Evolutionary conservation across 2,797 vertebrate genomes (phyloP).

Genomic region (Alauda arvensis): DNA sequence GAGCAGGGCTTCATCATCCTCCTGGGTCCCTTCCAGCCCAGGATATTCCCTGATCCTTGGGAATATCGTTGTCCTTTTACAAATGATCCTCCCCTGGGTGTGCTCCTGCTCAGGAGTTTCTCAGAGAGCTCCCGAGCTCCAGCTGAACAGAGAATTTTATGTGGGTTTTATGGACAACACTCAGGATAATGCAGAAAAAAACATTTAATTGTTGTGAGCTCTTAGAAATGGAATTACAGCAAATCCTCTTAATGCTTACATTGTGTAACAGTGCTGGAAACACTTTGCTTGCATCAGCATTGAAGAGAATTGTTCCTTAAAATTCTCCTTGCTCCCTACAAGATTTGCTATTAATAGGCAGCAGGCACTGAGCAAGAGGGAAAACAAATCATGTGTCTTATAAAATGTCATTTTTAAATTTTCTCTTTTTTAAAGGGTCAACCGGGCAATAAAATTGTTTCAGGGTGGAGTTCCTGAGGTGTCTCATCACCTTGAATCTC

Average conservation of each 20-base stretch:
- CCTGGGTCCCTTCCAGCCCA: neutral
- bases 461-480: neutral
- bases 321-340: neutral
- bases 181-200: neutral
- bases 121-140: neutral
- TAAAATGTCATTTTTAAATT: neutral
- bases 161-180: neutral
- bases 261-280: neutral
- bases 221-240: neutral
- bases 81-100: accelerated
- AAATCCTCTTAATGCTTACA: neutral
- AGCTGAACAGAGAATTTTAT: neutral
- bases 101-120: neutral
- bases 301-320: neutral
- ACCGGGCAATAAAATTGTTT: neutral
- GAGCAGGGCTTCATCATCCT: neutral
- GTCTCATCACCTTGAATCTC: neutral
- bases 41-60: neutral
- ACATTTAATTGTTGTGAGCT: neutral
- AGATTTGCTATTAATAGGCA: neutral
- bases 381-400: neutral
- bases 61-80: neutral
- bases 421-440: neutral
- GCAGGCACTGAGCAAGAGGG: neutral
- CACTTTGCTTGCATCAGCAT: neutral